Conservation (phyloP, 2,113 vertebrate species). For the Ptychochromis oligacanthus region DNA sequence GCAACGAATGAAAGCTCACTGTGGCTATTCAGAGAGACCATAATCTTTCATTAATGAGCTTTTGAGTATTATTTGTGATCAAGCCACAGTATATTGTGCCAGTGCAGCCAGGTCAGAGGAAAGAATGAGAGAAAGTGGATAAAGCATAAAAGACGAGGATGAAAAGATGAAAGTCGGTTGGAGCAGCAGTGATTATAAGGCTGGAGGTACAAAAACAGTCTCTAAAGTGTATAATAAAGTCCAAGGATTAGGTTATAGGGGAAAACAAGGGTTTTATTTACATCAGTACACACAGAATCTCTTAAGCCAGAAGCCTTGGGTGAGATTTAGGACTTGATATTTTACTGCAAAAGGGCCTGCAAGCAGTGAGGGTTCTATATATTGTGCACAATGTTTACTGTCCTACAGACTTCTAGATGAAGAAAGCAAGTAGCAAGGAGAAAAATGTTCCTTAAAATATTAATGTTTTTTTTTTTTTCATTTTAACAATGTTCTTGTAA, state of each 20-base stretch:
- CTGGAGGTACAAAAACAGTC: conserved; percentile 32
- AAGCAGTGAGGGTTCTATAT: not conserved
- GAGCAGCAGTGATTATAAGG: conserved; percentile 26
- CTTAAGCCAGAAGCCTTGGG: conserved; percentile 31
- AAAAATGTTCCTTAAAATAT: not conserved
- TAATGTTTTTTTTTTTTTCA: not conserved
- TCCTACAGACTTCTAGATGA: not conserved
- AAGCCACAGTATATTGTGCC: conserved; percentile 8
- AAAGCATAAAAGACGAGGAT: conserved; percentile 19
- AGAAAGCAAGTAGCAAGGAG: not conserved
- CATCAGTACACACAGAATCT: conserved; percentile 45
- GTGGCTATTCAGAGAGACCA: conserved; percentile 24
- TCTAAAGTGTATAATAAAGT: conserved; percentile 47
- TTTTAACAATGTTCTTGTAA: not conserved
- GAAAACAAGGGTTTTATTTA: conserved; percentile 57
- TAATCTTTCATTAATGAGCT: conserved; percentile 60
- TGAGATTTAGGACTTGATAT: conserved; percentile 31
- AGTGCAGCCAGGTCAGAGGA: not conserved
- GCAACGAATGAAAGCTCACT: not conserved
- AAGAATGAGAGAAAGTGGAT: conserved; percentile 17
- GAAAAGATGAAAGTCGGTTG: conserved; percentile 31
- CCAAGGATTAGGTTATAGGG: conserved; percentile 40
- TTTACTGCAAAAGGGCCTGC: not conserved
- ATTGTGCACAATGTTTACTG: conserved; percentile 10
- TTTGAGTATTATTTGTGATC: conserved; percentile 45